A percentile compares a stretch with the other conserved stretches of the same genome.
These are phyloP conservation scores for Pampusana beccarii DNA, from an alignment of 2,113 vertebrate species.

Conservation along the genomic window DNA sequence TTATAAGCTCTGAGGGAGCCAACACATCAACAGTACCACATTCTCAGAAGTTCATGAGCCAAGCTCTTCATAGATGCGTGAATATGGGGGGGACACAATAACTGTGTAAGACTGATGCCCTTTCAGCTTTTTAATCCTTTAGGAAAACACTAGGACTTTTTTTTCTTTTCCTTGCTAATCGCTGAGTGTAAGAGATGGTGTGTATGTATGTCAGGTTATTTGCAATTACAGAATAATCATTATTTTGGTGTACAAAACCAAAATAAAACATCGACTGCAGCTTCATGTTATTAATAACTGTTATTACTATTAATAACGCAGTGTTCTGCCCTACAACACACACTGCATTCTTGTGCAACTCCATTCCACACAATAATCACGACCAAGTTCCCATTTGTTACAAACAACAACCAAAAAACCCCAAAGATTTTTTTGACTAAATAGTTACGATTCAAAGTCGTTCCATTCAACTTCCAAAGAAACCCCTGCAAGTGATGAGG, in stretches of 20 bases:
- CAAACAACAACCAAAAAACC: background rate
- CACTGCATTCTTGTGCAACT: background rate
- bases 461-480: background rate
- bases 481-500: rapidly evolving
- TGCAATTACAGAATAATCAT: background rate
- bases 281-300: background rate
- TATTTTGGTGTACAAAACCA: background rate
- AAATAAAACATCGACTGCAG: background rate
- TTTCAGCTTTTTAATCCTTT: background rate
- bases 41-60: background rate
- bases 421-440: background rate
- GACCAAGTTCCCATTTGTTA: background rate
- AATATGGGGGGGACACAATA: background rate
- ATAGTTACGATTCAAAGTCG: background rate
- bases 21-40: background rate
- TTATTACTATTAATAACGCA: background rate
- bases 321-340: background rate
- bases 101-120: background rate
- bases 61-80: background rate
- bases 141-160: background rate
- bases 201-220: background rate
- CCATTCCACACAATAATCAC: background rate
- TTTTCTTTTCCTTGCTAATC: background rate
- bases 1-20: background rate
- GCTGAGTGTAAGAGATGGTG: background rate